Evolutionary conservation across 2,797 vertebrate species (phyloP), one percentile per base, ranked within the genome.

Genomic region (Phaenicophaeus curvirostris): DNA sequence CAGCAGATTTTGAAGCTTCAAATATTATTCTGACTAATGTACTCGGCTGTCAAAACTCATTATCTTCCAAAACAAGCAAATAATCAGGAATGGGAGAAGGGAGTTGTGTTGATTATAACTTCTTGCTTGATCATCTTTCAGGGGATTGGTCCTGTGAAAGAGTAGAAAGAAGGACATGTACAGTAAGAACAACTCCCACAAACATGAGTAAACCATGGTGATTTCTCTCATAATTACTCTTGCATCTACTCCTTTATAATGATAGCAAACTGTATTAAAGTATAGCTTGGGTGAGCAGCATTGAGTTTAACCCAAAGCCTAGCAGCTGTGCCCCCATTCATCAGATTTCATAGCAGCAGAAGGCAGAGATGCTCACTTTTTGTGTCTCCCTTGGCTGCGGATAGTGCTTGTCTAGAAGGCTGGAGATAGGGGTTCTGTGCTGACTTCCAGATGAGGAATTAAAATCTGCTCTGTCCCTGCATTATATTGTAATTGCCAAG

Each of bases 41-140:
- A 35, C 39, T 65, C 75, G 81, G 54, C 50, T 82, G 59, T 92
- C 86, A 72, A 80, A 94, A 93, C 46, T 79, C 30, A 35, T 50
- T 72, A 25, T 53, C 66, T 72, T 87, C 73, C 90, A 89, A 89
- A 87, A 86, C 68, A 51, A 89, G 75, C 75, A 94, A 85, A 72
- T 89, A 62, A 72, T 89, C 50, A 74, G 89, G 88, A 91, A 62
- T 1, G 3, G 44, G 51, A 91, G 79, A 92, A 91, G 81, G 46
- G 58, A 72, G 17, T 75, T 54, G 19, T 68, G 27, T 44, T 85
- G 75, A 57, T 73, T 19, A 50, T 66, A 37, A 25, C 8, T 33
- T 55, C 73, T 62, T 90, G 24, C 51, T 39, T 68, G 50, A 62
- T 89, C 17, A 3, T 72, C 57, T 82, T 79, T 80, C 75, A 85